Evolutionary conservation across 2,113 vertebrate species (phyloP).

Genomic region (Cromileptes altivelis): DNA sequence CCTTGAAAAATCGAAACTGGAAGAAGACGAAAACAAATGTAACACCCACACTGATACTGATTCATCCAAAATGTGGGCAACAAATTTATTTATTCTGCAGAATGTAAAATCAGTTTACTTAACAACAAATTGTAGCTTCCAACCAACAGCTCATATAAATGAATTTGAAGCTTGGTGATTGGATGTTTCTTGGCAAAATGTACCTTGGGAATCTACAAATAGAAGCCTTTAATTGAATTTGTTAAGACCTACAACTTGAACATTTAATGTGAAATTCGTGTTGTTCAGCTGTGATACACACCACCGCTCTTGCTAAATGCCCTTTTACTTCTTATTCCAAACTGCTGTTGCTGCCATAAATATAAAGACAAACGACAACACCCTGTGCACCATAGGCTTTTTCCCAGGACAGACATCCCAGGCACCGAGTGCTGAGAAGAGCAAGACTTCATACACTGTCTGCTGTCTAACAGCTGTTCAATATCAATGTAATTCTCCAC

Average conservation of each 20-base stretch:
- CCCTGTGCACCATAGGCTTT: constrained; percentile 14
- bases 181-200: neutral
- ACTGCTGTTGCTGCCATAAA: constrained; percentile 10
- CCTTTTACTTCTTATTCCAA: neutral
- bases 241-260: neutral
- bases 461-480: constrained; percentile 35
- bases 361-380: constrained; percentile 33
- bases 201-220: neutral
- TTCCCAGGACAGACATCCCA: constrained; percentile 7
- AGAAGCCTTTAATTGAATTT: neutral
- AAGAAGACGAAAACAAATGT: no score
- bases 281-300: constrained; percentile 12
- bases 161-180: neutral
- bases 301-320: constrained; percentile 12
- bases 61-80: no score
- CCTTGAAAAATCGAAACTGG: no score
- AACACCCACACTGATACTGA: no score
- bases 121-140: no score
- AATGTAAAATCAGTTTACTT: neutral
- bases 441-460: constrained; percentile 40
- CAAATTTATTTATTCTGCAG: neutral
- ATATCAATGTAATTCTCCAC: constrained; percentile 45
- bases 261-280: neutral
- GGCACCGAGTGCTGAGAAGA: constrained; percentile 14
- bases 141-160: neutral